Evolutionary conservation across 1,140 invertebrate species (phyloP), one percentile per base, ranked within the genome.

Genomic region (Drosophila ficusphila): DNA sequence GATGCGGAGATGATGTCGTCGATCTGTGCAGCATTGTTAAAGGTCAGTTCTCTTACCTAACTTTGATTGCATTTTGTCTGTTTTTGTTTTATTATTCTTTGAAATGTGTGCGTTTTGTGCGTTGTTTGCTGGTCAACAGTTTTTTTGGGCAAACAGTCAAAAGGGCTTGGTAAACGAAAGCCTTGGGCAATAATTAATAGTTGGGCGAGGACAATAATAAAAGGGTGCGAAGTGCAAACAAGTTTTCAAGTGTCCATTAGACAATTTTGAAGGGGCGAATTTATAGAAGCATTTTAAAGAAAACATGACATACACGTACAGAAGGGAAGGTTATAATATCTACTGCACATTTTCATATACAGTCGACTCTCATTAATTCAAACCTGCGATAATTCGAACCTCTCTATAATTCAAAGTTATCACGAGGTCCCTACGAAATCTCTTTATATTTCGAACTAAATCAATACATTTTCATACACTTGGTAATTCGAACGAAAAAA

Each of bases 11-110:
- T 46, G 60, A 46, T 46, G 60, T 48, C 62, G 54, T 53, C 56
- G 79, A 78, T 83, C 79, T 83, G 71, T 83, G 82, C 82, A 88
- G 77, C 74, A 82, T 86, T 88, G 82, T 78, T 77, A 88, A 86
- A 86, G 82, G 82, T 86, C 82, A 86, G 82, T 86, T 86, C 76
- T 79, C 82, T 86, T 86, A 86, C 81, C 81, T 86, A 86, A 86
- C 81, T 88, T 64, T 73, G 81, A 86, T 85, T 86, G 81, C 81
- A 86, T 81, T 86, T 85, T 39, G 36, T 67, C 29, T 53, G 52
- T 61, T 69, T 56, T 46, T 36, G 34, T 57, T 52, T 61, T 69
- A 23, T 47, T 44, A 51, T 74, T 46, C 44, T 27, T 39, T 27
- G 62, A 11, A 49, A 29, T 68, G 47, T 74, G 53, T 67, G 61